These are phyloP conservation scores for Peromyscus leucopus DNA, from an alignment of 2,113 vertebrate genomes.

Conservation along the genomic window DNA sequence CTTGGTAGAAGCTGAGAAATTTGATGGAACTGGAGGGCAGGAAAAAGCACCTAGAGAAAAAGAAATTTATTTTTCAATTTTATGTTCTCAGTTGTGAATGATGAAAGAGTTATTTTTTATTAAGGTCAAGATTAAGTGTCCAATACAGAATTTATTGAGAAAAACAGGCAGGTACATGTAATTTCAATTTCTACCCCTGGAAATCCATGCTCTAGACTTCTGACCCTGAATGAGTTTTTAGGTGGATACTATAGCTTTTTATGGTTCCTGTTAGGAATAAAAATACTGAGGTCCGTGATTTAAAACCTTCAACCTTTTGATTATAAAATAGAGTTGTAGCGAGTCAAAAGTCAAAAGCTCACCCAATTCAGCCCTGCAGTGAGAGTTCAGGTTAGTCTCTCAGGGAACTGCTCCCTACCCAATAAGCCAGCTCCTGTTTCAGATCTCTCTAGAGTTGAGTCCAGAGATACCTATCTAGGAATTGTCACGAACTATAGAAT, in stretches of 20 bases:
- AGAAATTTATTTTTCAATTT: not conserved
- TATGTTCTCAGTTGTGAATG: slow-evolving; percentile 27
- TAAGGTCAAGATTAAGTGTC: not conserved
- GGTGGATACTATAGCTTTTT: not conserved
- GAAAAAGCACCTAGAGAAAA: not conserved
- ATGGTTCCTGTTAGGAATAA: not conserved
- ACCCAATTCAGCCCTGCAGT: rapidly evolving
- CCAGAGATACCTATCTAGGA: not conserved
- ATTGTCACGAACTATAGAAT: rapidly evolving
- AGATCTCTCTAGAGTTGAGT: not conserved
- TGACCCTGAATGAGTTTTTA: not conserved
- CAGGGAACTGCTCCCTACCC: rapidly evolving
- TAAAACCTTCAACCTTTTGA: not conserved
- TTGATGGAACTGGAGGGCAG: not conserved
- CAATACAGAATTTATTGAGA: not conserved
- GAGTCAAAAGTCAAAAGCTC: not conserved
- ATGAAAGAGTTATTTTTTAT: slow-evolving; percentile 8
- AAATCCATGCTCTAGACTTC: not conserved
- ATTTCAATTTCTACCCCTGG: not conserved
- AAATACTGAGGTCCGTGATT: not conserved
- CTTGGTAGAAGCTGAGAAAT: not conserved
- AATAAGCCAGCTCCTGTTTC: not conserved
- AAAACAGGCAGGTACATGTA: not conserved
- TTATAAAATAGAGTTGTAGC: not conserved
- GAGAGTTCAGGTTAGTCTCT: not conserved